Percentiles rank a stretch among this genome's conserved stretches.
Conservation (phyloP, 1,140 invertebrate species). For the Rhopalosiphum padi region DNA sequence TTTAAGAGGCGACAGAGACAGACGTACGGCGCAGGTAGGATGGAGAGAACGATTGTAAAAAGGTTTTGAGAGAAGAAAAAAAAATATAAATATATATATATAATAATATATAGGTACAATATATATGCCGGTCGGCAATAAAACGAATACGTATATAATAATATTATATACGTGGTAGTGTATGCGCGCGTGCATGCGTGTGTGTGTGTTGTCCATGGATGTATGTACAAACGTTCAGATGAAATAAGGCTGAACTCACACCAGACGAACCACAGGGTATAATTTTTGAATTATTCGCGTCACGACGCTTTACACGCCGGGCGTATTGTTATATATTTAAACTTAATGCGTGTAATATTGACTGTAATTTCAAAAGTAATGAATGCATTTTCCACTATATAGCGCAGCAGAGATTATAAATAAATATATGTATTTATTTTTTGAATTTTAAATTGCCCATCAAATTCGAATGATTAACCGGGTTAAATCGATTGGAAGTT, state of each 20-base stretch:
- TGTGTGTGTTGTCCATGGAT: background rate
- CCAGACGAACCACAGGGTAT: background rate
- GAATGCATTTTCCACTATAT: background rate
- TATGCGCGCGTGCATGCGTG: no score
- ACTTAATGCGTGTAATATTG: background rate
- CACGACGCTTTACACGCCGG: background rate
- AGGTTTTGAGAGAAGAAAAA: conserved; percentile 52
- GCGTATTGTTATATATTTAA: background rate
- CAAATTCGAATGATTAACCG: background rate
- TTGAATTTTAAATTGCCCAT: background rate
- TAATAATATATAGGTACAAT: background rate
- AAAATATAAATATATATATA: conserved; percentile 26
- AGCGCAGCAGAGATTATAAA: background rate
- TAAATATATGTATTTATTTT: background rate
- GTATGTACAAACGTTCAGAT: background rate
- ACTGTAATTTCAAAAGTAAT: background rate
- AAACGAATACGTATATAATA: conserved; percentile 44
- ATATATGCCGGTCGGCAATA: conserved; percentile 53
- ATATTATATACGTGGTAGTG: background rate
- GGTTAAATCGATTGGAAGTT: background rate
- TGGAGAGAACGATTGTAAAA: conserved; percentile 44
- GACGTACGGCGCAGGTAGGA: background rate
- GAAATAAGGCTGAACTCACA: conserved; percentile 45
- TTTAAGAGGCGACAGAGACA: conserved; percentile 39
- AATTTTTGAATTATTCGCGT: conserved; percentile 1